These are phyloP conservation scores for Lithophane semibrunnea DNA, from an alignment of 2,888 invertebrate genomes.

Conservation along the genomic window DNA sequence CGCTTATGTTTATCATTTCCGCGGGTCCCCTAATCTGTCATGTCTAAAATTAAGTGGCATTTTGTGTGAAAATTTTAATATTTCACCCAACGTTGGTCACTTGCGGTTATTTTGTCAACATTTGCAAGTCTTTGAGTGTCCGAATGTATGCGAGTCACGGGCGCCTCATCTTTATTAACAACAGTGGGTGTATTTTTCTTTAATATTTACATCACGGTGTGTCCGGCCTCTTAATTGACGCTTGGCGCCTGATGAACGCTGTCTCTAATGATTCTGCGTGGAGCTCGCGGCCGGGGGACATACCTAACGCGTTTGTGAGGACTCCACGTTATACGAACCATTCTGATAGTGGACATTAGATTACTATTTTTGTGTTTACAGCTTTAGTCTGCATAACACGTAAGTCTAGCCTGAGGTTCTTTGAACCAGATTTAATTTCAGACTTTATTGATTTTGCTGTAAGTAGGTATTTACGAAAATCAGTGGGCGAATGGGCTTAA, in stretches of 20 bases:
- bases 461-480: neutral
- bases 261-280: conserved; percentile 69
- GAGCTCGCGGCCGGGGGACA: conserved; percentile 27
- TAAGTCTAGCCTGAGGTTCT: too few species aligned
- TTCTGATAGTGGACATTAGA: conserved; percentile 23
- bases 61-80: conserved; percentile 73
- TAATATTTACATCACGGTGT: conserved; percentile 76
- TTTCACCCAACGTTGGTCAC: conserved; percentile 66
- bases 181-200: conserved; percentile 76
- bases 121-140: conserved; percentile 80
- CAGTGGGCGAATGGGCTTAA: neutral
- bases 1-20: conserved; percentile 54
- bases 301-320: conserved; percentile 47
- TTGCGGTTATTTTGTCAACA: conserved; percentile 75
- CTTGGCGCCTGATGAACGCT: conserved; percentile 75
- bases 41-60: conserved; percentile 78
- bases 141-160: conserved; percentile 80
- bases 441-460: neutral
- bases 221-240: conserved; percentile 78
- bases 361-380: neutral
- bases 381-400: neutral
- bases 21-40: conserved; percentile 69
- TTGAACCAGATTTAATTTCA: neutral
- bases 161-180: conserved; percentile 81
- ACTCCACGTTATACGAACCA: conserved; percentile 2